These are phyloP conservation scores for Scylla paramamosain DNA, from an alignment of 1,140 invertebrate genomes.

Conservation along the genomic window DNA sequence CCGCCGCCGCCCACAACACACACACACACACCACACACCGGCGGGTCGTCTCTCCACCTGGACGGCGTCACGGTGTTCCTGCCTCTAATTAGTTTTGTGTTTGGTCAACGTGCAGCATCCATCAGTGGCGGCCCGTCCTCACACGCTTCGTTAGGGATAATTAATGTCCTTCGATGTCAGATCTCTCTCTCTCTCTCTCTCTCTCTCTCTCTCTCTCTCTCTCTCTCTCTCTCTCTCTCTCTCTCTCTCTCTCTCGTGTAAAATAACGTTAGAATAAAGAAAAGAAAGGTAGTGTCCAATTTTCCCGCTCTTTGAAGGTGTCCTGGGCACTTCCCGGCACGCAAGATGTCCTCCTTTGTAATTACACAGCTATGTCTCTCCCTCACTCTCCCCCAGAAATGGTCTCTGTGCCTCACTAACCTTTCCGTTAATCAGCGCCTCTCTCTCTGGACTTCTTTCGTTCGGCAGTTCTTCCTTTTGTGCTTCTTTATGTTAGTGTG, in stretches of 20 bases:
- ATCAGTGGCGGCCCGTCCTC: neutral
- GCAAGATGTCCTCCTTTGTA: too few species aligned
- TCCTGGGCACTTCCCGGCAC: too few species aligned
- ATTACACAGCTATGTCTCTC: neutral
- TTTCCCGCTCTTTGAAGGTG: too few species aligned
- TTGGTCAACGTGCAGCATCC: neutral
- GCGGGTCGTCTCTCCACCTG: neutral
- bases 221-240: neutral
- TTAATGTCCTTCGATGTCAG: neutral
- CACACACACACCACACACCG: too few species aligned
- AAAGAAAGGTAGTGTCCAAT: too few species aligned
- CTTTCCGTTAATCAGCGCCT: too few species aligned
- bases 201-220: constrained; percentile 18
- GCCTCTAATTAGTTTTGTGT: constrained; percentile 15
- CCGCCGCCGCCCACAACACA: too few species aligned
- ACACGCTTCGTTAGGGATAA: neutral
- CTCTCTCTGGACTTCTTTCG: neutral
- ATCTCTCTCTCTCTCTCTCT: neutral
- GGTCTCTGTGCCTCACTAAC: too few species aligned
- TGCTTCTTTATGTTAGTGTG: too few species aligned
- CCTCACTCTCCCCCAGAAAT: neutral
- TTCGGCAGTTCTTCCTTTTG: neutral
- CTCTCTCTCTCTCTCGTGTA: neutral
- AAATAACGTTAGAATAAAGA: too few species aligned
- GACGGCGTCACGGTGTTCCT: neutral